phyloP scores from a whole-genome alignment of 2,797 vertebrate species.

The Nothura maculosa region DNA sequence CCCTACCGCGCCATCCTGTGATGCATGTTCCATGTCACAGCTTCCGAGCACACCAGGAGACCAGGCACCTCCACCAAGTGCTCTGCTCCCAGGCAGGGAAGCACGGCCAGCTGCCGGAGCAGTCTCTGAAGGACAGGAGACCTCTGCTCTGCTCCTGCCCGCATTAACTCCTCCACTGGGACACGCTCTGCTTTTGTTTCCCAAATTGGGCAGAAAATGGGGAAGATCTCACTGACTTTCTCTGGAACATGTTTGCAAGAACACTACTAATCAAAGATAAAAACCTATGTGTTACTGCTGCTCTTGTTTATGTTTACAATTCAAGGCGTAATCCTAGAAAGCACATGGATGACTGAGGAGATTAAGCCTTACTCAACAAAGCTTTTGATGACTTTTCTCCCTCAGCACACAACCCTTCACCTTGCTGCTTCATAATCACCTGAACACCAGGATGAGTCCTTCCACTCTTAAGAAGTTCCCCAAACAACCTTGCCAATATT shows the following conservation, averaged over 20 bases:
- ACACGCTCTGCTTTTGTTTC: not conserved
- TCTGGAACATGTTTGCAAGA: not conserved
- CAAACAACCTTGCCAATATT: not conserved
- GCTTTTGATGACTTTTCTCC: not conserved
- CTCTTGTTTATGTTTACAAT: not conserved
- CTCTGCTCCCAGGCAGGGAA: not conserved
- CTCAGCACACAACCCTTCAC: not conserved
- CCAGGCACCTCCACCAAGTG: accelerated
- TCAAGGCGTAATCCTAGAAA: constrained; percentile 8
- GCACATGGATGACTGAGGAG: not conserved
- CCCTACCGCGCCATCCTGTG: not conserved
- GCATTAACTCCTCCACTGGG: not conserved
- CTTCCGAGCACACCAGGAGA: not conserved
- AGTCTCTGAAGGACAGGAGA: not conserved
- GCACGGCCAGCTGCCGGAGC: not conserved
- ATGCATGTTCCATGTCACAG: not conserved
- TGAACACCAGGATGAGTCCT: not conserved
- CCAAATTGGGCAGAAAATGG: not conserved
- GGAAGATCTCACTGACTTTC: not conserved
- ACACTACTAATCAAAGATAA: not conserved
- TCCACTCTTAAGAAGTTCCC: not conserved
- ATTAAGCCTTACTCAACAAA: constrained; percentile 15
- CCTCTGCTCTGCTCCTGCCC: not conserved
- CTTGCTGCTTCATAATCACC: not conserved
- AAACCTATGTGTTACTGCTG: not conserved